Conservation (phyloP, 2,113 vertebrate genomes). For the crab-eating macaque (Macaca fascicularis) region DNA sequence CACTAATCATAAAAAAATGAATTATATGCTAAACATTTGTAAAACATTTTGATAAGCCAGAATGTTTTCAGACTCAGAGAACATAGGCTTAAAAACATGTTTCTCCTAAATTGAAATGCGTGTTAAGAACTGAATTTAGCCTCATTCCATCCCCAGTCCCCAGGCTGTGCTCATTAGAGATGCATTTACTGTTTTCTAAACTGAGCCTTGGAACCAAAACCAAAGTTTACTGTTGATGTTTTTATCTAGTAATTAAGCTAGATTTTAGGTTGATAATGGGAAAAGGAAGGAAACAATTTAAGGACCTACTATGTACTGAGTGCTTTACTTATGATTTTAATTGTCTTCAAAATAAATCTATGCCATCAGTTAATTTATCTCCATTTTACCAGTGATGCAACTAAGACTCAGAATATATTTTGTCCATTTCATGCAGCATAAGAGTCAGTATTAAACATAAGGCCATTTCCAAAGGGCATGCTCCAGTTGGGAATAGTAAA, state of each 20-base stretch:
- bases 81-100: not conserved
- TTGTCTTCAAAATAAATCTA: not conserved
- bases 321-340: not conserved
- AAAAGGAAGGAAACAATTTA: not conserved
- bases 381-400: not conserved
- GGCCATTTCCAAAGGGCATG: not conserved
- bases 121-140: not conserved
- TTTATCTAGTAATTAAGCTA: conserved; percentile 22
- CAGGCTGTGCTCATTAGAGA: not conserved
- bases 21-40: not conserved
- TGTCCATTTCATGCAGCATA: not conserved
- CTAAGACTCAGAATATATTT: not conserved
- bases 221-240: not conserved
- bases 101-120: not conserved
- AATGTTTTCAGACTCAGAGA: conserved; percentile 26
- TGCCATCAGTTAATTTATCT: not conserved
- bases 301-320: not conserved
- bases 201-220: not conserved
- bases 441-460: not conserved
- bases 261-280: conserved; percentile 7
- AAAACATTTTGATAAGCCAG: not conserved
- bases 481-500: not conserved
- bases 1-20: not conserved
- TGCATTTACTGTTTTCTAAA: conserved; percentile 38
- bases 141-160: not conserved